Percentiles rank a stretch among this genome's conserved stretches.
Conservation (phyloP, 2,797 vertebrate genomes). For the Dendrocincla fuliginosa region DNA sequence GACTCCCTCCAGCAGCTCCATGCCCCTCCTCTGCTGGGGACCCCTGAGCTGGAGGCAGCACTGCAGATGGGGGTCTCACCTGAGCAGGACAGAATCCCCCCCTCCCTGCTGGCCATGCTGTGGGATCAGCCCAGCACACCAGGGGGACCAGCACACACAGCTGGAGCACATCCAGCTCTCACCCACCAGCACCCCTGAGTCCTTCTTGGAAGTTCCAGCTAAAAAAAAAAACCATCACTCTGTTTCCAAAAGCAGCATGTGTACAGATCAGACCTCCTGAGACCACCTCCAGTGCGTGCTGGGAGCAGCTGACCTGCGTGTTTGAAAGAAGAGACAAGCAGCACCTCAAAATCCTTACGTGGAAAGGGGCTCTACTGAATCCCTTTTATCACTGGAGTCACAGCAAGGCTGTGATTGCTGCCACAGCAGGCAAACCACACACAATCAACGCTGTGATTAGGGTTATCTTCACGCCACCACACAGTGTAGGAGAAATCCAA, state of each 20-base stretch:
- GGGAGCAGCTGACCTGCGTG: rapidly evolving
- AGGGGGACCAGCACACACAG: not conserved
- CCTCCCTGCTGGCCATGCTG: not conserved
- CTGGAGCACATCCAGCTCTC: not conserved
- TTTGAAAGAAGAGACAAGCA: not conserved
- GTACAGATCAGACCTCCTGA: not conserved
- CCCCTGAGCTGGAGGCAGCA: not conserved
- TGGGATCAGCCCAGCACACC: not conserved
- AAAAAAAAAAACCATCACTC: not conserved
- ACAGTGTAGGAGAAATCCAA: not conserved
- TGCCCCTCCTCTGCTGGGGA: not conserved
- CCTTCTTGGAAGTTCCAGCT: not conserved
- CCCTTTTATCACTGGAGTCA: not conserved
- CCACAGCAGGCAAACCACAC: not conserved
- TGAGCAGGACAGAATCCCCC: not conserved
- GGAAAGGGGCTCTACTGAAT: rapidly evolving
- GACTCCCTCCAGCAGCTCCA: not conserved
- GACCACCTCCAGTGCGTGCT: not conserved
- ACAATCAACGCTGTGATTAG: not conserved
- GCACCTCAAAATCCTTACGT: not conserved
- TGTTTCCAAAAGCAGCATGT: rapidly evolving
- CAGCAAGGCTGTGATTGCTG: not conserved
- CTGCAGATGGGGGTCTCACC: not conserved
- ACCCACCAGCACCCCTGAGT: not conserved
- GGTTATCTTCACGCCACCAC: not conserved